Evolutionary conservation across 2,797 vertebrate species (phyloP).

Genomic region (Pteronotus mesoamericanus): DNA sequence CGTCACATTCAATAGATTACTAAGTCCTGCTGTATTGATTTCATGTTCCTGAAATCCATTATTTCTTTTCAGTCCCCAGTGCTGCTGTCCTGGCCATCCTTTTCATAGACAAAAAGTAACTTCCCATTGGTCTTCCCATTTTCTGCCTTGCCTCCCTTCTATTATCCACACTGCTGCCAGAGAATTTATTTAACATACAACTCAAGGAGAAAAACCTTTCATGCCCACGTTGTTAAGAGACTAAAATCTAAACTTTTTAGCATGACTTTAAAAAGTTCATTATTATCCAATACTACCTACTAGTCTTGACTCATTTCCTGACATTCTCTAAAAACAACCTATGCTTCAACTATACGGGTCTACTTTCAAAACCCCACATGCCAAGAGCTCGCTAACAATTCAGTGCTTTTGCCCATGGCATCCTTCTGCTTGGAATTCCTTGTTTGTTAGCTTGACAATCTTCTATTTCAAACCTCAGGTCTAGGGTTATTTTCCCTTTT

Average conservation of each 20-base stretch:
- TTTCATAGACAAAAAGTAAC: neutral
- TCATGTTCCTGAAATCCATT: neutral
- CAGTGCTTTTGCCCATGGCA: neutral
- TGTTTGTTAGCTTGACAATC: neutral
- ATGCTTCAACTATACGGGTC: neutral
- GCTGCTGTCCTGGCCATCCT: neutral
- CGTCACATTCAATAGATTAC: neutral
- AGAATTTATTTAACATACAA: constrained; percentile 9
- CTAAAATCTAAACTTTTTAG: constrained; percentile 12
- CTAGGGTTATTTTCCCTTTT: neutral
- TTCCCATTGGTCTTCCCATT: neutral
- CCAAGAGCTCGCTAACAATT: neutral
- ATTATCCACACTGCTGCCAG: neutral
- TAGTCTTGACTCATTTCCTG: neutral
- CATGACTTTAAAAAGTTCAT: neutral
- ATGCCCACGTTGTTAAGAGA: neutral
- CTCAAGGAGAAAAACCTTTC: constrained; percentile 27
- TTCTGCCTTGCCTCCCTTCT: neutral
- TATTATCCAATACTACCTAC: neutral
- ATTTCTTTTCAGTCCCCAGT: neutral
- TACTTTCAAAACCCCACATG: constrained; percentile 23
- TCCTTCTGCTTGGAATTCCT: constrained; percentile 6
- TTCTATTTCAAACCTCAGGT: neutral
- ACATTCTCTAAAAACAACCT: neutral
- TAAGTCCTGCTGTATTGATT: neutral